Evolutionary conservation across 2,113 vertebrate species (phyloP).

Genomic region (Lamprologus callipterus): DNA sequence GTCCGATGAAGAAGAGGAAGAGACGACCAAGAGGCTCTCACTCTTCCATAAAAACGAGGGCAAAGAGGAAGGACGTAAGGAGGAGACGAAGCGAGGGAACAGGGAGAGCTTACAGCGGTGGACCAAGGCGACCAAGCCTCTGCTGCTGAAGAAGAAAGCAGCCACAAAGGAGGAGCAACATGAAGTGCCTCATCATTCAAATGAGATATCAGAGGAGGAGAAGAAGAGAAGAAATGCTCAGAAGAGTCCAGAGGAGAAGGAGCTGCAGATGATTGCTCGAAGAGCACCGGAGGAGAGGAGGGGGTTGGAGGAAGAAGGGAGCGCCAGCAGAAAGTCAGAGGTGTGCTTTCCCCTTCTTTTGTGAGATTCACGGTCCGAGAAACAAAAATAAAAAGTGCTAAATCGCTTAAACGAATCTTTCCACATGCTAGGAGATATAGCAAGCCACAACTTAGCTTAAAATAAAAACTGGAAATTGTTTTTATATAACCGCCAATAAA

Average conservation of each 20-base stretch:
- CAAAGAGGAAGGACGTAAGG: background rate
- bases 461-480: background rate
- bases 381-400: background rate
- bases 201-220: slow-evolving; percentile 72
- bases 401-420: background rate
- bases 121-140: slow-evolving; percentile 71
- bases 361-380: accelerated
- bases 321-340: slow-evolving; percentile 83
- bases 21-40: slow-evolving; percentile 8
- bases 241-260: slow-evolving; percentile 65
- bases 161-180: slow-evolving; percentile 30
- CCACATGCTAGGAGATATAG: accelerated
- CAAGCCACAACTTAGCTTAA: accelerated
- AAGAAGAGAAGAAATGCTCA: slow-evolving; percentile 51
- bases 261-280: slow-evolving; percentile 69
- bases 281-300: slow-evolving; percentile 73
- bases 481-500: background rate
- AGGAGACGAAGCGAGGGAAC: slow-evolving; percentile 20
- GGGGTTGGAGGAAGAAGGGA: slow-evolving; percentile 89
- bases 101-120: slow-evolving; percentile 62
- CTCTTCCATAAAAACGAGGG: background rate
- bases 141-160: slow-evolving; percentile 29
- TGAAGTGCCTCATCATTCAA: slow-evolving; percentile 67
- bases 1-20: background rate
- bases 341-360: slow-evolving; percentile 55